Evolutionary conservation across 2,888 invertebrate species (phyloP), one percentile per base, ranked within the genome.

Genomic region (Orthosia gothica): DNA sequence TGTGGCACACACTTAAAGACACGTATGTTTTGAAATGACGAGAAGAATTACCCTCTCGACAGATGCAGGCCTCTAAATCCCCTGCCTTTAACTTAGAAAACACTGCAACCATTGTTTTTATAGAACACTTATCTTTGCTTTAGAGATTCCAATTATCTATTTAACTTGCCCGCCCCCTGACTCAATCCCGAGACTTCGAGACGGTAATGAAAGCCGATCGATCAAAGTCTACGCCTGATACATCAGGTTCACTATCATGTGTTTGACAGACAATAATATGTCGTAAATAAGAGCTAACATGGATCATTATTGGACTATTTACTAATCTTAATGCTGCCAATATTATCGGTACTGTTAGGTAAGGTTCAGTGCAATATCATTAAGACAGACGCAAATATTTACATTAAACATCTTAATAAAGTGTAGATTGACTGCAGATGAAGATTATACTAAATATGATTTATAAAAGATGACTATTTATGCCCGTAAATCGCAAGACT

Each of bases 191-290:
- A 20, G n/a, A 74, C 40, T 47, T 3, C 23, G 7, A 20, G n/a
- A 74, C 40, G 52, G 45, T 52, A 74, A 59, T 74, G 58, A 64
- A 79, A 70, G 75, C 16, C 52, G 3, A 81, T 81, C 58, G 63
- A 76, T 81, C 81, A 81, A 63, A 59, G 74, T 74, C 47, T 40
- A 26, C 63, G n/a, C 7, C 13, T 49, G n/a, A 15, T 12, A 57
- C 50, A 55, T 32, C 26, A 49, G 49, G 11, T n/a, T 81, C 20
- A 26, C 63, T 81, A 74, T 74, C 63, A n/a, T 50, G 5, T 71
- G 32, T 58, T 15, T 47, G 58, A 12, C 7, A 50, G 23, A 57
- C n/a, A 11, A 80, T 73, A 58, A 74, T 62, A 59, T 20, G 18
- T 45, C 20, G 23, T 40, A 18, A 66, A 15, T 54, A 45, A 18